Evolutionary conservation across 2,113 vertebrate species (phyloP).

Genomic region (Bufo bufo): DNA sequence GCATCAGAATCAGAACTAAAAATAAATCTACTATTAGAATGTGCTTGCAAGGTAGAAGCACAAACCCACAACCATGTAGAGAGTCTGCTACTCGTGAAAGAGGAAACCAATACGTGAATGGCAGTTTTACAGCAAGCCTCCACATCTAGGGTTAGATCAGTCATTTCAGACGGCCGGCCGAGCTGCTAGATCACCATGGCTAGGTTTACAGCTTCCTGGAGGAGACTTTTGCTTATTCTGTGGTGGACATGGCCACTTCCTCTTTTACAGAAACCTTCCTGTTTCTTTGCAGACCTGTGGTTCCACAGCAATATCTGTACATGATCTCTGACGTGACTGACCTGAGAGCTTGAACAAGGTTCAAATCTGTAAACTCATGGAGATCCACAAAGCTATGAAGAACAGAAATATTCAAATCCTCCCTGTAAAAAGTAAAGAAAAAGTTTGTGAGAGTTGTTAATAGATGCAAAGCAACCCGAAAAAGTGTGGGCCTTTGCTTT

Average conservation of each 20-base stretch:
- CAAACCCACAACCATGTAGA: neutral
- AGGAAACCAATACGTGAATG: neutral
- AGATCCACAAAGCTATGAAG: conserved; percentile 91
- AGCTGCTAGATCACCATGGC: neutral
- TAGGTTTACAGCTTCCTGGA: conserved; percentile 19
- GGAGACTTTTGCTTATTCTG: neutral
- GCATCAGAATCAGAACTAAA: too few relatives aligned
- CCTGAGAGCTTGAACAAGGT: conserved; percentile 91
- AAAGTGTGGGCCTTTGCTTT: too few relatives aligned
- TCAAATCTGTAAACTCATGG: conserved; percentile 92
- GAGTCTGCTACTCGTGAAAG: neutral
- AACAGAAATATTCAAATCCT: conserved; percentile 89
- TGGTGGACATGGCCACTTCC: conserved; percentile 45
- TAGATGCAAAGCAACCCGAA: neutral
- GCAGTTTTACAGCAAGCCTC: neutral
- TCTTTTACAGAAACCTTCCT: conserved; percentile 22
- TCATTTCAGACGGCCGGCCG: neutral
- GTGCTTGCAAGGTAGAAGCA: neutral
- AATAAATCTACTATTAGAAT: too few relatives aligned
- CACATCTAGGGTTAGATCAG: neutral
- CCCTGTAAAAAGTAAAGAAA: conserved; percentile 68
- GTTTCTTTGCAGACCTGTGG: neutral
- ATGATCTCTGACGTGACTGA: conserved; percentile 60
- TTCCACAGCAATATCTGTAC: neutral
- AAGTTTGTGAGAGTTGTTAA: neutral